These are phyloP conservation scores for Drosophila bifasciata DNA, from an alignment of 1,140 invertebrate species.

Conservation along the genomic window DNA sequence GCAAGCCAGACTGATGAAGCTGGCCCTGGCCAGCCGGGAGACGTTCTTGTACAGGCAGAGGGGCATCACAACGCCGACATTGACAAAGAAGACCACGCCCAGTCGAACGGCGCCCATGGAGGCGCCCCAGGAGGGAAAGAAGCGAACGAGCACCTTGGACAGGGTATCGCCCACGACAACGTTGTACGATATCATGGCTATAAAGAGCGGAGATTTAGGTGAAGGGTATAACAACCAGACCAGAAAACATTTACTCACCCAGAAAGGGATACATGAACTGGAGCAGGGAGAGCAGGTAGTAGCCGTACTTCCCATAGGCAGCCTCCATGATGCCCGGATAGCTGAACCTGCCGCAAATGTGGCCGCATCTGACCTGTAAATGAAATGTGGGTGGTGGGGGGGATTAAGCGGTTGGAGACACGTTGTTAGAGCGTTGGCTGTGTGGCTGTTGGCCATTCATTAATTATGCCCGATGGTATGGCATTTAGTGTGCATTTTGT, in stretches of 20 bases:
- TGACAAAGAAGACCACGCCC: conserved; percentile 91
- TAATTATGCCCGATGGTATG: conserved; percentile 31
- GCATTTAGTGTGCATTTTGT: conserved; percentile 7
- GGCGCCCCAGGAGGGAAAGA: conserved; percentile 85
- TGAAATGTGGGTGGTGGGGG: conserved; percentile 36
- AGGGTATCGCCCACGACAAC: conserved; percentile 95
- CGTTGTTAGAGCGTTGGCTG: neutral
- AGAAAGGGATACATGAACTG: conserved; percentile 95
- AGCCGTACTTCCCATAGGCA: conserved; percentile 92
- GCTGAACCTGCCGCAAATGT: conserved; percentile 91
- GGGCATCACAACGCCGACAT: conserved; percentile 90
- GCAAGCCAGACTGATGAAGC: conserved; percentile 91
- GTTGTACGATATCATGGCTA: conserved; percentile 96
- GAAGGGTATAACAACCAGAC: neutral
- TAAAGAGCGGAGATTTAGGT: conserved; percentile 11
- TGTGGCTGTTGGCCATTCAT: conserved; percentile 1
- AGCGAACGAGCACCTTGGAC: conserved; percentile 91
- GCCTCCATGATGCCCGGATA: conserved; percentile 94
- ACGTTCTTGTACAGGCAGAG: conserved; percentile 93
- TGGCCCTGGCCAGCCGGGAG: conserved; percentile 91
- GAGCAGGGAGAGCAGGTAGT: conserved; percentile 90
- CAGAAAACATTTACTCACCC: conserved; percentile 86
- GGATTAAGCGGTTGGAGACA: conserved; percentile 13
- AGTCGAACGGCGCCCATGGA: conserved; percentile 87
- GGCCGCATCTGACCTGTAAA: conserved; percentile 87